Conservation (phyloP, 2,888 invertebrate genomes). For the Carabus problematicus region DNA sequence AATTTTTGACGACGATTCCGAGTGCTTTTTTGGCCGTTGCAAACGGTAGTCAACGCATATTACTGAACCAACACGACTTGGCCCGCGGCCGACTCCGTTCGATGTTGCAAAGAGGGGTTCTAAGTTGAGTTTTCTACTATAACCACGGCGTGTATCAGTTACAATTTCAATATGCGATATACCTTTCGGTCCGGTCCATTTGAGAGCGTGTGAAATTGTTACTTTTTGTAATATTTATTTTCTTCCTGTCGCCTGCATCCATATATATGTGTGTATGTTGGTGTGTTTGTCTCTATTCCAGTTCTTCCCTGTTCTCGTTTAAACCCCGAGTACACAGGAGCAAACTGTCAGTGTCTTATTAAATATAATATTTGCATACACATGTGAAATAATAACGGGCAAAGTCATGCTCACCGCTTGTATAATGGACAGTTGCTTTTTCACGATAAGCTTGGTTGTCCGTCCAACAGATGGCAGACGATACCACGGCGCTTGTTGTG, state of each 20-base stretch:
- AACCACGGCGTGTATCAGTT: too few species aligned
- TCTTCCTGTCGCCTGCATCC: too few species aligned
- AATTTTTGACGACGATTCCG: slow-evolving; percentile 22
- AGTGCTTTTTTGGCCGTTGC: neutral
- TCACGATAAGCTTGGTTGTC: slow-evolving; percentile 14
- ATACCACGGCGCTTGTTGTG: neutral
- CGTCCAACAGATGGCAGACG: slow-evolving; percentile 6
- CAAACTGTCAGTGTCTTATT: slow-evolving; percentile 30
- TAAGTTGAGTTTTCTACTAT: too few species aligned
- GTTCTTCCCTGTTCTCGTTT: neutral
- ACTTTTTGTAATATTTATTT: too few species aligned
- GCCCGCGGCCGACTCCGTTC: too few species aligned
- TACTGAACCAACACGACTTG: too few species aligned
- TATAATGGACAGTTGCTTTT: slow-evolving; percentile 31
- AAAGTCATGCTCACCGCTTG: too few species aligned
- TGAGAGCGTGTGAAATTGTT: too few species aligned
- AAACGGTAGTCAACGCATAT: neutral
- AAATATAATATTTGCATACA: slow-evolving; percentile 40
- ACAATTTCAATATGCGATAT: too few species aligned
- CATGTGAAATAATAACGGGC: slow-evolving; percentile 36
- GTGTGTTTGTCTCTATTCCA: neutral
- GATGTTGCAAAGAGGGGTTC: too few species aligned
- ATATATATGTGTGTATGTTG: too few species aligned
- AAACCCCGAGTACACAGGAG: neutral
- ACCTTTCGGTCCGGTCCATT: too few species aligned